Evolutionary conservation across 2,888 invertebrate species (phyloP).

Genomic region (Arrhopalites spinosus): DNA sequence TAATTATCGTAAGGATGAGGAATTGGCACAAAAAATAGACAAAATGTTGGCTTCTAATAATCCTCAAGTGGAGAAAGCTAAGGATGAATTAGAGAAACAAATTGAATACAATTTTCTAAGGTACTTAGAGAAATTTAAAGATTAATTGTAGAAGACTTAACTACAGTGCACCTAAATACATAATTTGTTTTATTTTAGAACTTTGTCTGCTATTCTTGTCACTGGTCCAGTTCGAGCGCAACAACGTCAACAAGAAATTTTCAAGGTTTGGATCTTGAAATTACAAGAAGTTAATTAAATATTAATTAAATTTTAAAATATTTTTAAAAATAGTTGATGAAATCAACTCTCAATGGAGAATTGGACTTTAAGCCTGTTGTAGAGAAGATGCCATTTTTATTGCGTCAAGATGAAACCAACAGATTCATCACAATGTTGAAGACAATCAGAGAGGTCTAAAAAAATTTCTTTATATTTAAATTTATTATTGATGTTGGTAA

Average conservation of each 20-base stretch:
- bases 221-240: conserved; percentile 52
- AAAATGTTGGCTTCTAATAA: conserved; percentile 46
- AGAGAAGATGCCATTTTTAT: conserved; percentile 48
- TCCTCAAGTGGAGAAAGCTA: conserved; percentile 47
- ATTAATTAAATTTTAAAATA: background rate
- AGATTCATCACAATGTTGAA: conserved; percentile 50
- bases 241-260: conserved; percentile 48
- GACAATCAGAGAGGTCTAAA: conserved; percentile 48
- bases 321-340: conserved; percentile 45
- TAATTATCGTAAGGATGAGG: conserved; percentile 6
- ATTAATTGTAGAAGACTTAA: background rate
- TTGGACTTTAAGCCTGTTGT: conserved; percentile 53
- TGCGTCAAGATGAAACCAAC: conserved; percentile 52
- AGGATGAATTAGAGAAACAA: conserved; percentile 45
- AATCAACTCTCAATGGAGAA: conserved; percentile 50
- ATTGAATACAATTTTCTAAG: conserved; percentile 52
- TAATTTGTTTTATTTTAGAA: conserved; percentile 5
- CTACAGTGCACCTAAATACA: background rate
- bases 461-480: background rate
- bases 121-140: background rate
- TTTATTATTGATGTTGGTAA: background rate
- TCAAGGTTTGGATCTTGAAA: conserved; percentile 36
- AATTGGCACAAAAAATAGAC: conserved; percentile 51
- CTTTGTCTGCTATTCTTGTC: conserved; percentile 51
- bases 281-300: background rate